These are phyloP conservation scores for Terrapene triunguis DNA, from an alignment of 2,113 vertebrate species.

Conservation along the genomic window DNA sequence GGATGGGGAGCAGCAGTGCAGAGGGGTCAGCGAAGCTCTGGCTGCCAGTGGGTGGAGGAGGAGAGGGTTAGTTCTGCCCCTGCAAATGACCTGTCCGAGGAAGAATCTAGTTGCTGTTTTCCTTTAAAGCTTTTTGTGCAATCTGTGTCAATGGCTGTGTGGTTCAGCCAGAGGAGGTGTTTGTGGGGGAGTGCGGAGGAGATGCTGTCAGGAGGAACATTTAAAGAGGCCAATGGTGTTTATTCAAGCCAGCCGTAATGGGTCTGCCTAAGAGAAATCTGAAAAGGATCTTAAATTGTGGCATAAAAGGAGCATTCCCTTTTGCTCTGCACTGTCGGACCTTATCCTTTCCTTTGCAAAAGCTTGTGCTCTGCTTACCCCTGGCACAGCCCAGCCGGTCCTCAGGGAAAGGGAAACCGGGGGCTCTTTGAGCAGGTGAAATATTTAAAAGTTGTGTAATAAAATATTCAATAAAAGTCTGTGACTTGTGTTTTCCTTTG, in stretches of 20 bases:
- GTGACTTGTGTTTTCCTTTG: background rate
- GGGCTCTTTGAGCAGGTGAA: background rate
- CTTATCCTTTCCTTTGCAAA: background rate
- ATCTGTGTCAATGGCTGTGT: background rate
- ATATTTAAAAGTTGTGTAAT: background rate
- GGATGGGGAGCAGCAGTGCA: background rate
- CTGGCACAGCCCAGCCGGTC: background rate
- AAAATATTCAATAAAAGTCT: conserved; percentile 31
- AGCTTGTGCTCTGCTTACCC: background rate
- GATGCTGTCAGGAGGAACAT: background rate
- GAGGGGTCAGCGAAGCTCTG: background rate
- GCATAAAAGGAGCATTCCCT: background rate
- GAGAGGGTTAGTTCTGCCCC: background rate
- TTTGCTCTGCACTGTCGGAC: background rate
- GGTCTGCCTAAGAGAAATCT: background rate
- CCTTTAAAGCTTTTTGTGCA: background rate
- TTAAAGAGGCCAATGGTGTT: background rate
- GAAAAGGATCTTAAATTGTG: background rate
- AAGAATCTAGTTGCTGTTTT: background rate
- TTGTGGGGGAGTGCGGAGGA: background rate
- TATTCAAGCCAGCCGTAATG: conserved; percentile 15
- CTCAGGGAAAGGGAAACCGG: background rate
- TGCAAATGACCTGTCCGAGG: background rate
- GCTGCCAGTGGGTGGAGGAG: background rate
- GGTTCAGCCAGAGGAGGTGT: background rate